Evolutionary conservation across 2,888 invertebrate species (phyloP).

Genomic region (Pollenia griseotomentosa): DNA sequence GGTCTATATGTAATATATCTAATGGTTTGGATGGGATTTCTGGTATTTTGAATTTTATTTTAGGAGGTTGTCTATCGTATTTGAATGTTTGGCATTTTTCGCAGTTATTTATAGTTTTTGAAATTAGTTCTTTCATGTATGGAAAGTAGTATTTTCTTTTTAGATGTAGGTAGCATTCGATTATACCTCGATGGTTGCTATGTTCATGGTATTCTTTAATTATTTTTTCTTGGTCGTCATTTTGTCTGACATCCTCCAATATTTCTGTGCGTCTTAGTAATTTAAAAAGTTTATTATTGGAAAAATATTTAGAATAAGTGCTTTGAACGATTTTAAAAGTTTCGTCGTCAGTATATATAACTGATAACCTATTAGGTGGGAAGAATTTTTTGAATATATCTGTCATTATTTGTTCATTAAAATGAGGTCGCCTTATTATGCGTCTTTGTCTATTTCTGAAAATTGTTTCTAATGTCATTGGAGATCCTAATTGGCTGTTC

Average conservation of each 20-base stretch:
- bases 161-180: not conserved
- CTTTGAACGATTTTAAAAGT: too few relatives aligned
- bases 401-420: too few relatives aligned
- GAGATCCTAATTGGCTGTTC: not conserved
- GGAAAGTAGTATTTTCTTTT: not conserved
- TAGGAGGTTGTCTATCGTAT: slow-evolving; percentile 50
- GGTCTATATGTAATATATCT: slow-evolving; percentile 36
- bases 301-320: not conserved
- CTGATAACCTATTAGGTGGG: too few relatives aligned
- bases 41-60: slow-evolving; percentile 53
- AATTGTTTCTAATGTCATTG: not conserved
- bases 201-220: not conserved
- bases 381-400: too few relatives aligned
- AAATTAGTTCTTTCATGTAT: not conserved
- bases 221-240: not conserved
- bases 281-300: not conserved
- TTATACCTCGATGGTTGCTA: not conserved
- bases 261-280: not conserved
- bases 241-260: not conserved
- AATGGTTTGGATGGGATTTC: slow-evolving; percentile 59
- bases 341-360: too few relatives aligned
- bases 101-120: not conserved
- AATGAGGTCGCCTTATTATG: too few relatives aligned
- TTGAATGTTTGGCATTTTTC: not conserved
- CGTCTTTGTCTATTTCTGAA: too few relatives aligned